phyloP scores from a whole-genome alignment of 2,797 vertebrate species.

The Lophius americanus region DNA sequence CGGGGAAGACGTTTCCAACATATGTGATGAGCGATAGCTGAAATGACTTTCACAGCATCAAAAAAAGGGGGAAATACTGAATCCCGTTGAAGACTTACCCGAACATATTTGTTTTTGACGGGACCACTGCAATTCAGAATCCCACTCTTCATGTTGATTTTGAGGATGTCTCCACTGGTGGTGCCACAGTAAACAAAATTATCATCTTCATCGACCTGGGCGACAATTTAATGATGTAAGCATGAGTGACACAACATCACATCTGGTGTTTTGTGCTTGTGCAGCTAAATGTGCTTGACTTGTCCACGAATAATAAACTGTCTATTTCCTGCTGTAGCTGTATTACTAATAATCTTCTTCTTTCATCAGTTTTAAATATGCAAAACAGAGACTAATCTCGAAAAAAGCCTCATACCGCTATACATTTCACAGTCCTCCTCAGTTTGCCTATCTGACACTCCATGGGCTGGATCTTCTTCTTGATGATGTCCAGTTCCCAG shows the following conservation, averaged over 20 bases:
- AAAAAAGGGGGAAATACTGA: neutral
- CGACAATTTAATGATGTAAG: neutral
- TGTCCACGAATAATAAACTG: neutral
- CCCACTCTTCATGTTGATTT: constrained; percentile 81
- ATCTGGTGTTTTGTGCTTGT: neutral
- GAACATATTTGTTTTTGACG: constrained; percentile 81
- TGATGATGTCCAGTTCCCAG: constrained; percentile 88
- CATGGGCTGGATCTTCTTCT: constrained; percentile 85
- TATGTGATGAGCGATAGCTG: neutral
- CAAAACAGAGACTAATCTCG: neutral
- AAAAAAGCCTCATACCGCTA: constrained; percentile 76
- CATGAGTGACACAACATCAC: neutral
- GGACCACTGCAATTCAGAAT: constrained; percentile 83
- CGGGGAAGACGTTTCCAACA: no score
- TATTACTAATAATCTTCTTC: neutral
- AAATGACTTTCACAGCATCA: neutral
- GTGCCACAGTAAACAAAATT: constrained; percentile 88
- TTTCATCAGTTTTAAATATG: no score
- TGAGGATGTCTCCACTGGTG: constrained; percentile 89
- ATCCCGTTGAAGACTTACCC: constrained; percentile 73
- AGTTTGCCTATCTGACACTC: constrained; percentile 86
- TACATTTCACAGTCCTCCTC: constrained; percentile 83
- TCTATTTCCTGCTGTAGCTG: neutral
- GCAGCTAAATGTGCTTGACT: neutral
- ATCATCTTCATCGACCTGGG: constrained; percentile 85